Conservation (phyloP, 2,113 vertebrate species). For the Epinephelus lanceolatus region DNA sequence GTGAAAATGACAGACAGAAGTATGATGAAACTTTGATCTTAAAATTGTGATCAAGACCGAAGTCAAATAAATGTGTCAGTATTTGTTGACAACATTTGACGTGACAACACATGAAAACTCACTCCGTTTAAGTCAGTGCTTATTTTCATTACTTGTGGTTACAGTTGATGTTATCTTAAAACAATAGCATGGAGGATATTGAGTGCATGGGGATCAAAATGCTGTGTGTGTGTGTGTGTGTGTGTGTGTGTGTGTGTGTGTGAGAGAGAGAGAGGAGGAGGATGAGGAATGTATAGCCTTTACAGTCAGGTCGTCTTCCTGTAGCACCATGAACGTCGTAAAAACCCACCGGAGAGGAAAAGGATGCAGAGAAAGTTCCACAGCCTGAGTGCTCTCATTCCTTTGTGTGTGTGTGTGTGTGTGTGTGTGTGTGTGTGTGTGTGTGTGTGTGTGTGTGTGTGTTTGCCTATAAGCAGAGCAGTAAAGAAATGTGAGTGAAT, state of each 20-base stretch:
- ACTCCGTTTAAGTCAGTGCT: neutral
- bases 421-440: constrained; percentile 17
- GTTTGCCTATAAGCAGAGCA: constrained; percentile 2
- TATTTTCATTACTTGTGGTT: neutral
- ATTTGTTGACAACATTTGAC: neutral
- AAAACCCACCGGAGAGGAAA: constrained; percentile 68
- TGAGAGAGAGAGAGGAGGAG: too few species aligned
- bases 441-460: neutral
- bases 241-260: neutral
- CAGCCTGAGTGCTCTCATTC: constrained; percentile 37
- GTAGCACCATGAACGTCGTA: constrained; percentile 46
- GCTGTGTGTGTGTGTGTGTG: neutral
- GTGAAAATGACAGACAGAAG: too few species aligned
- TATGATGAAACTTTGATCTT: neutral
- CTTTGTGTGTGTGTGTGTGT: constrained; percentile 13
- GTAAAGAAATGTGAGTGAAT: constrained; percentile 22
- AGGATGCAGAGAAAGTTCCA: constrained; percentile 74
- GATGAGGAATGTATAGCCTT: constrained; percentile 40
- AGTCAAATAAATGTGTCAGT: neutral
- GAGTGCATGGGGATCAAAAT: too few species aligned
- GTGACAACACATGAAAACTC: neutral
- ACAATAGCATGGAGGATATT: too few species aligned
- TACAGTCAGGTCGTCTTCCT: constrained; percentile 42
- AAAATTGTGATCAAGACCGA: neutral
- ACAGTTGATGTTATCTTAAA: neutral